A percentile compares a stretch with the other conserved stretches of the same genome.
These are phyloP conservation scores for Epinephelus cyanopodus DNA, from an alignment of 2,113 vertebrate genomes.

Conservation along the genomic window DNA sequence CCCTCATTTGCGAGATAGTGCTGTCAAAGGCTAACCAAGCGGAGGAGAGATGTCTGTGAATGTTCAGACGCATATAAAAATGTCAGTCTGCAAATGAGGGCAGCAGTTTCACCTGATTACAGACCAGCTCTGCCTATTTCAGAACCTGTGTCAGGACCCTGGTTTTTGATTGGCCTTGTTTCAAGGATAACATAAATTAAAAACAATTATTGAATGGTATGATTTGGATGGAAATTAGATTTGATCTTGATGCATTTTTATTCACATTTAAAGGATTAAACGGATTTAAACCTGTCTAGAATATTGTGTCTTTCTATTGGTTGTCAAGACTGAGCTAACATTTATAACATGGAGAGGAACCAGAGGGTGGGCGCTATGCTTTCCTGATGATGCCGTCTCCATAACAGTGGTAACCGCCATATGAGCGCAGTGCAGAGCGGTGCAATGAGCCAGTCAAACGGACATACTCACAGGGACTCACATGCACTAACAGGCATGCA, in stretches of 20 bases:
- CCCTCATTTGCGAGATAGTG: conserved; percentile 64
- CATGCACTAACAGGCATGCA: too few species aligned
- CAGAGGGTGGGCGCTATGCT: too few species aligned
- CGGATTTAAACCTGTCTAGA: neutral
- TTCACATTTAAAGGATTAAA: too few species aligned
- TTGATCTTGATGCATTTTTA: neutral
- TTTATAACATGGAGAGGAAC: too few species aligned
- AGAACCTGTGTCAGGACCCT: neutral
- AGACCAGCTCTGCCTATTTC: neutral
- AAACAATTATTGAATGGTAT: neutral
- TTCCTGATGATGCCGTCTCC: too few species aligned
- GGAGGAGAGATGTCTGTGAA: conserved; percentile 12
- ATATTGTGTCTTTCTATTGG: neutral
- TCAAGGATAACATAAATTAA: neutral
- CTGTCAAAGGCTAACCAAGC: conserved; percentile 60
- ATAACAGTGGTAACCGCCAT: too few species aligned
- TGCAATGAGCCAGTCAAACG: too few species aligned
- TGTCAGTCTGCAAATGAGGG: conserved; percentile 42
- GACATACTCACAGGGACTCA: too few species aligned
- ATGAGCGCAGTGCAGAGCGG: too few species aligned
- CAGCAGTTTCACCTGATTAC: neutral
- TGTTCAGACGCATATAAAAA: conserved; percentile 32
- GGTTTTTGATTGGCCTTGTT: neutral
- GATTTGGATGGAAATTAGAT: neutral
- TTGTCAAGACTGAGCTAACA: too few species aligned